Base-by-base conservation (phyloP, 2,797 vertebrate species). In the Sebastes nivosus region DNA sequence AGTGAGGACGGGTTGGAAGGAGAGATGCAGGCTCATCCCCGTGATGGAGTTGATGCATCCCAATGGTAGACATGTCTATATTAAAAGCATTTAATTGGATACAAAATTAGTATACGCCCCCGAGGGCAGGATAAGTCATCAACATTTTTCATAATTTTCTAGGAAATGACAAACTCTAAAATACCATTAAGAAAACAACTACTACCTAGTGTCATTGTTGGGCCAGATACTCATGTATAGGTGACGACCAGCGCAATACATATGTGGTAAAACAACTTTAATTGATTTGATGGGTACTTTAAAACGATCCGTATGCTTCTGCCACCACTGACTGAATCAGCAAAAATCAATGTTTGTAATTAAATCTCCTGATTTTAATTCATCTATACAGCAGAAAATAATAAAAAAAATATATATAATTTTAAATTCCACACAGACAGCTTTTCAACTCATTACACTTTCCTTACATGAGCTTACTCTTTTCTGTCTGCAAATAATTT, bases 401-500 rank as follows among this genome's bases (percentile, higher is more conserved):
- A 14, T 10, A 13, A 16, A 24, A 46, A n/a, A 22, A 0, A n/a
- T 32, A 14, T 4, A 52, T 10, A 52, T 54, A 54, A 16, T 10
- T 57, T 25, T 6, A 57, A 67, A 70, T 52, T n/a, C 50, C 50
- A 52, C 60, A 68, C n/a, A 30, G 61, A 76, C 66, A 68, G 54
- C 20, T 85, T 77, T 83, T 87, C 32, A 80, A 76, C 81, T 77
- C 77, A 77, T 91, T 79, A 82, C 73, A 85, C 70, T 89, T 88
- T 81, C 64, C 59, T 72, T 66, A 69, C 71, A 80, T 58, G 58
- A 91, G 81, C 79, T 83, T 85, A 86, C 81, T 87, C 76, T 85
- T 89, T 87, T 88, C 87, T 89, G 90, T 88, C 92, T 93, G 93
- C 90, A 94, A 93, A 94, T 93, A 90, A 93, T 94, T 92, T 89